These are phyloP conservation scores for Camptogramma bilineatum DNA, from an alignment of 2,888 invertebrate species.

Conservation along the genomic window DNA sequence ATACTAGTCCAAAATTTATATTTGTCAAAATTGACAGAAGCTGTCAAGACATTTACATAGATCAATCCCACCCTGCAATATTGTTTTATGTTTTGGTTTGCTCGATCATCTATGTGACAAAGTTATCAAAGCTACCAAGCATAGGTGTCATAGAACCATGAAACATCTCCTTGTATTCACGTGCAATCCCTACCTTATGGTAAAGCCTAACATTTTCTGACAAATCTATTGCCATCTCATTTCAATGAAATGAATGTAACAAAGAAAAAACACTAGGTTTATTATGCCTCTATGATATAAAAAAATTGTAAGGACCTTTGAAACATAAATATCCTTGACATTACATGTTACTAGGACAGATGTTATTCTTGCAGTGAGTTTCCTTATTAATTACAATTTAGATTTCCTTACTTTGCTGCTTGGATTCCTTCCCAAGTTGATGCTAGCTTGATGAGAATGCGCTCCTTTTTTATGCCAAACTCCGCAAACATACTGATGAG, in stretches of 20 bases:
- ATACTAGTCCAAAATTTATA: no score
- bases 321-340: neutral
- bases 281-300: neutral
- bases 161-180: no score
- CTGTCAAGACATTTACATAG: no score
- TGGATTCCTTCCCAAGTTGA: conserved; percentile 99
- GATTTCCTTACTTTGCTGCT: conserved; percentile 92
- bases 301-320: neutral
- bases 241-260: no score
- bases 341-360: neutral
- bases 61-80: no score
- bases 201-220: no score
- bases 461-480: conserved; percentile 94
- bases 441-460: conserved; percentile 98
- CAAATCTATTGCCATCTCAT: no score
- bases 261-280: neutral
- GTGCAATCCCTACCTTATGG: no score
- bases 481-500: conserved; percentile 96
- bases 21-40: no score
- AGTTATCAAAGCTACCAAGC: neutral
- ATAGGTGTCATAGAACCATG: neutral
- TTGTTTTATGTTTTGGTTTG: no score
- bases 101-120: no score
- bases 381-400: neutral
- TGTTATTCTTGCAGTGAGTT: neutral